Base-by-base conservation (phyloP, 2,888 invertebrate species). In the Cancer borealis region DNA sequence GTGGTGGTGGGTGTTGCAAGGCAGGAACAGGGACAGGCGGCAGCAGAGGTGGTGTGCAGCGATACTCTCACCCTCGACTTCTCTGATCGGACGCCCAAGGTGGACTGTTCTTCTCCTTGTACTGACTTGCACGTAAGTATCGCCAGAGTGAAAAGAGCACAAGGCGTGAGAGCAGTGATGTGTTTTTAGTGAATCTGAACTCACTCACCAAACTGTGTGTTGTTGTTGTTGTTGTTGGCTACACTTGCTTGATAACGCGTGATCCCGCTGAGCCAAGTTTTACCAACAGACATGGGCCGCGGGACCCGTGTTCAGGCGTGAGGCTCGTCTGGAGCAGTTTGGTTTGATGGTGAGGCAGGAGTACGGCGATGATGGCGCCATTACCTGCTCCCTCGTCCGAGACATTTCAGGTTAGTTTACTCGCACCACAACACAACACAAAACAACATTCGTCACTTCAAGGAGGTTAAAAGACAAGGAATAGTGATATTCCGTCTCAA, bases 251-350 rank as follows among this genome's bases (percentile, higher is more conserved):
- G 66, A 66, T 21, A n/a, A 66, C 14, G 17, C 21, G 14, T 21
- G 14, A 21, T n/a, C 8, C 79, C 6, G 30, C 30, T 79, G 30
- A 79, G 21, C 66, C 17, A 21, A 66, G 66, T 79, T 79, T 0
- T 26, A 12, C 30, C n/a, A 21, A 4, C 88, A 88, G 88, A 88
- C 88, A 21, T 21, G 46, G 46, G 45, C 88, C 45, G 88, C 46
- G n/a, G 88, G 88, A 88, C 88, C 88, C 6, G n/a, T 47, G 46
- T 88, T 47, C 88, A 45, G 46, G n/a, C 88, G 88, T 5, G 88
- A 88, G 46, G 46, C 46, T 45, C 88, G 88, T 21, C 47, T 88
- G 88, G 46, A 26, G 5, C 21, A 88, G 88, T 46, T 17, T 45
- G 88, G 88, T 4, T 47, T 46, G 46, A 88, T 88, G 88, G 88